A percentile compares a stretch with the other conserved stretches of the same genome.
These are phyloP conservation scores for Sminthopsis crassicaudata DNA, from an alignment of 2,113 vertebrate species.

Conservation along the genomic window DNA sequence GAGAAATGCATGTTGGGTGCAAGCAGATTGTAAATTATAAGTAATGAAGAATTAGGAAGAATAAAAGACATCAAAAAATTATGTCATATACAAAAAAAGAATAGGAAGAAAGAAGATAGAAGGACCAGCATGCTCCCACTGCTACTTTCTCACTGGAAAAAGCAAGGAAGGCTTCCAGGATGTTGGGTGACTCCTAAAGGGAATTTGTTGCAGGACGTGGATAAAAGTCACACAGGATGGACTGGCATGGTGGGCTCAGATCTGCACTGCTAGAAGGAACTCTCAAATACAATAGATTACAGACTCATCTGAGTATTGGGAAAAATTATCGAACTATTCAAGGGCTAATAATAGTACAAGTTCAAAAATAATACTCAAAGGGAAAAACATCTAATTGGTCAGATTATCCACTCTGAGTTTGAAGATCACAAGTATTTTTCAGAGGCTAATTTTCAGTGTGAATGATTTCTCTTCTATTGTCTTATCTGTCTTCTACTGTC, in stretches of 20 bases:
- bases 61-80: background rate
- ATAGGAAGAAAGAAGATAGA: background rate
- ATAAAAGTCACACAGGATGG: background rate
- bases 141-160: background rate
- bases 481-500: no score
- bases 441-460: background rate
- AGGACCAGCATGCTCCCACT: background rate
- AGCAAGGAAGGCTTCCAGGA: background rate
- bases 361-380: background rate
- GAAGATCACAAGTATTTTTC: background rate
- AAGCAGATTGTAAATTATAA: background rate
- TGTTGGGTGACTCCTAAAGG: background rate
- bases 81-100: background rate
- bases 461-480: background rate
- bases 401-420: background rate
- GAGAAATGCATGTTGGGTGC: background rate
- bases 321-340: background rate
- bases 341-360: background rate
- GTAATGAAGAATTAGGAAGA: background rate
- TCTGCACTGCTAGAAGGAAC: background rate
- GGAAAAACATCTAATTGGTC: background rate
- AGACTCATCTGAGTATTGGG: background rate
- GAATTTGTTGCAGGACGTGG: background rate
- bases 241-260: background rate
- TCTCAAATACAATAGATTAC: no score